A percentile compares a stretch with the other conserved stretches of the same genome.
phyloP scores from a whole-genome alignment of 2,797 vertebrate genomes.

The Echeneis naucrates region DNA sequence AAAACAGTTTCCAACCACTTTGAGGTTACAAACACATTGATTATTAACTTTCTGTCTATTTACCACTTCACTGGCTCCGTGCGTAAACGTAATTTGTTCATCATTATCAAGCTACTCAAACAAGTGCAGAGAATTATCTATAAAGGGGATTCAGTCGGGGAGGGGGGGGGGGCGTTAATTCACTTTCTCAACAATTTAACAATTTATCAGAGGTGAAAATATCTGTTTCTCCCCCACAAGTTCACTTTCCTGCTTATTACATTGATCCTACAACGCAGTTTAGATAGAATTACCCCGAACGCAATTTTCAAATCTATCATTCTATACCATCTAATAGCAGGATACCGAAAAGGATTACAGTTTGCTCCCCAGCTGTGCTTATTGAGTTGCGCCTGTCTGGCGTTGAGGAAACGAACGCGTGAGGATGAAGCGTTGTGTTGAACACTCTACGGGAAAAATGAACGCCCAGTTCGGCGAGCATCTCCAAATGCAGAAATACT shows the following conservation, averaged over 20 bases:
- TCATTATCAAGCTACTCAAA: conserved; percentile 12
- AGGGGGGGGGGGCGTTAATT: neutral
- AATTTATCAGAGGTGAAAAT: neutral
- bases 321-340: neutral
- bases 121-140: neutral
- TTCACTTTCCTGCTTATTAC: conserved; percentile 2
- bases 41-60: conserved; percentile 14
- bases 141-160: too few species aligned
- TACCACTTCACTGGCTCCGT: conserved; percentile 6
- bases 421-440: conserved; percentile 19
- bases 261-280: conserved; percentile 6
- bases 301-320: neutral
- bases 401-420: conserved; percentile 40
- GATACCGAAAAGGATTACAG: neutral
- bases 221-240: neutral
- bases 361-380: conserved; percentile 19
- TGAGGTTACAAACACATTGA: conserved; percentile 6
- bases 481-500: conserved; percentile 34
- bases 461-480: conserved; percentile 52
- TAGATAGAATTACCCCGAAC: neutral
- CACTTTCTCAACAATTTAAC: neutral
- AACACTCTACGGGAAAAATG: conserved; percentile 42
- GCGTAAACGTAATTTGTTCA: neutral
- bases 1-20: neutral
- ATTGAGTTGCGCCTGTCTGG: conserved; percentile 3